Evolutionary conservation across 1,140 invertebrate species (phyloP), one percentile per base, ranked within the genome.

Genomic region (Lethocerus indicus): DNA sequence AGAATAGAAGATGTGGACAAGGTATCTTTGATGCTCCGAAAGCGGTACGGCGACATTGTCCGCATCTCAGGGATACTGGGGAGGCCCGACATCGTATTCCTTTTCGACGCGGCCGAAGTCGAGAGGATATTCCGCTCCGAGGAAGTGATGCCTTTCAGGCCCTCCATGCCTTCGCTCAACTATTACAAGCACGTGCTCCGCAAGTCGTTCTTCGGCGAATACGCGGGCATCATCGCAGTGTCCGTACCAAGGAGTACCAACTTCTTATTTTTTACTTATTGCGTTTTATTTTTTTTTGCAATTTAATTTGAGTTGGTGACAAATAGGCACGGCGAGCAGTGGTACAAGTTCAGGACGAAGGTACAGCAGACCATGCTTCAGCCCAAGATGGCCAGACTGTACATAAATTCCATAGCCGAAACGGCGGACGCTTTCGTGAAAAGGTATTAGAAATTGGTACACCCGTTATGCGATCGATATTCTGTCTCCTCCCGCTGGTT

Each of bases 351-450:
- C 57, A 71, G 85, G 28, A 79, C 75, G 25, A 79, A 83, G 65
- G 82, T 87, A n/a, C 84, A 87, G 57, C 83, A 86, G 61, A 72
- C 81, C n/a, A 71, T 88, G 64, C 65, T 86, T 54, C 77, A 84
- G 53, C 84, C 85, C 3, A 71, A 78, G 57, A 81, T 76, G 1
- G 81, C 83, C 1, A 75, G 73, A 60, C 75, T 79, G 46, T 85
- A 85, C 56, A 71, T 87, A 20, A 70, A 73, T 28, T 71, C 75
- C 18, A 72, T 88, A 36, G 78, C 87, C 61, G 67, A 75, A 51
- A 83, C 86, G 16, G 79, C 83, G 3, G 62, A 67, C 37, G 79
- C 82, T 55, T 83, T 87, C 61, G 65, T 85, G 36, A 55, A 65
- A 46, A 78, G 78, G 80, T 83, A 62, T 58, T 58, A 7, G n/a